Evolutionary conservation across 2,888 invertebrate genomes (phyloP).

Genomic region (Pycnomerus fuliginosus): DNA sequence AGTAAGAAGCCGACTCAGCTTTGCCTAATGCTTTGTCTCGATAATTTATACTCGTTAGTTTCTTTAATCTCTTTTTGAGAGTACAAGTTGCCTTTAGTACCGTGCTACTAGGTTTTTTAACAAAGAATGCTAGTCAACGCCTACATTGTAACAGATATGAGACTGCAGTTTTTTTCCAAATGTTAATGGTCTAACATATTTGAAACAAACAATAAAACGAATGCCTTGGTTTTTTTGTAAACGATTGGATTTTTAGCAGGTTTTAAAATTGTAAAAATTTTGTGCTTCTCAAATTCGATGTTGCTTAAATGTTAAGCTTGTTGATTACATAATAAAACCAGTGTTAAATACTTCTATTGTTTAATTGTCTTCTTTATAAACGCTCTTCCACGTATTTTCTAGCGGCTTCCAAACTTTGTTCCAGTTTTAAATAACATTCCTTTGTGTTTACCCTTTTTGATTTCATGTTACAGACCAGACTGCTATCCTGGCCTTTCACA

Average conservation of each 20-base stretch:
- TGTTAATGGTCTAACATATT: no score
- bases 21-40: constrained; percentile 11
- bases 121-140: constrained; percentile 14
- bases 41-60: not conserved
- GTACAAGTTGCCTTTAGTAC: not conserved
- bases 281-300: constrained; percentile 33
- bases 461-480: constrained; percentile 66
- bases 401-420: constrained; percentile 61
- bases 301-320: constrained; percentile 45
- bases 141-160: no score
- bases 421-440: constrained; percentile 64
- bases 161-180: no score
- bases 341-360: no score
- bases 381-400: constrained; percentile 55
- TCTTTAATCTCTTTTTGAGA: not conserved
- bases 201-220: constrained; percentile 26
- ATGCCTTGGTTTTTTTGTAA: constrained; percentile 21
- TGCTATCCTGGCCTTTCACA: constrained; percentile 60
- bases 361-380: no score
- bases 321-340: constrained; percentile 43
- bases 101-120: constrained; percentile 8
- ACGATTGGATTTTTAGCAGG: constrained; percentile 18
- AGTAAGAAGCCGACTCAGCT: not conserved
- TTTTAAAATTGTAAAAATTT: constrained; percentile 15
- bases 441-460: constrained; percentile 59